Base-by-base conservation (phyloP, 53 echinoderm and acorn worm species). In the Echinarachnius parma region DNA sequence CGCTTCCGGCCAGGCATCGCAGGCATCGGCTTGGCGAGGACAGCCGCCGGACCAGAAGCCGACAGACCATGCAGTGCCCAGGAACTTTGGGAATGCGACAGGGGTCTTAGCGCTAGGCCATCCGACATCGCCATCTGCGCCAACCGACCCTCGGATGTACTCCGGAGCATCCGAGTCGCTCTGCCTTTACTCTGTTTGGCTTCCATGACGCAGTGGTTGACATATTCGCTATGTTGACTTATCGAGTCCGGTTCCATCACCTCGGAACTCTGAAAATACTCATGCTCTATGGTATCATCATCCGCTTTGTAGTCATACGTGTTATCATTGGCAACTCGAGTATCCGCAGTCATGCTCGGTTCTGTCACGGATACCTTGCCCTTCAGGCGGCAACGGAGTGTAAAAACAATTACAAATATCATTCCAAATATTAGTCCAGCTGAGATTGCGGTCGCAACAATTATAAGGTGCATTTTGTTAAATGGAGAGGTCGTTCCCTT, bases 11-110 rank as follows among this genome's bases (percentile, higher is more conserved):
- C 1, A 4, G 68, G 68, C 49, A 68, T 52, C 32, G 32, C 50
- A 21, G 68, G 68, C 65, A 65, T 65, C 8, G 65, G 65, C 46
- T 19, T 4, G 18, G 44, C 28, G 0, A 65, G 46, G 39, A 65
- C 46, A 46, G 64, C 22, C 4, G 27, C 2, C 11, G 44, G 28
- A 2, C n/a, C 28, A n/a, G n/a, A n/a, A 4, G 50, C 18, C 10
- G 68, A 68, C 37, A 68, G 9, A 0, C 68, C 68, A 19, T 49
- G 68, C 11, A 68, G 33, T 2, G 68, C 68, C 68, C 68, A 68
- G 10, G 52, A 31, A 52, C 68, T 68, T 25, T 52, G 31, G 10
- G 68, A 50, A 28, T 52, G 27, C 19, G 33, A 22, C 5, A 52
- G 9, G 4, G 34, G 50, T 21, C 33, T 31, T 15, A 68, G 49